These are phyloP conservation scores for Varanus salvator DNA, from an alignment of 2,113 vertebrate species.

Conservation along the genomic window DNA sequence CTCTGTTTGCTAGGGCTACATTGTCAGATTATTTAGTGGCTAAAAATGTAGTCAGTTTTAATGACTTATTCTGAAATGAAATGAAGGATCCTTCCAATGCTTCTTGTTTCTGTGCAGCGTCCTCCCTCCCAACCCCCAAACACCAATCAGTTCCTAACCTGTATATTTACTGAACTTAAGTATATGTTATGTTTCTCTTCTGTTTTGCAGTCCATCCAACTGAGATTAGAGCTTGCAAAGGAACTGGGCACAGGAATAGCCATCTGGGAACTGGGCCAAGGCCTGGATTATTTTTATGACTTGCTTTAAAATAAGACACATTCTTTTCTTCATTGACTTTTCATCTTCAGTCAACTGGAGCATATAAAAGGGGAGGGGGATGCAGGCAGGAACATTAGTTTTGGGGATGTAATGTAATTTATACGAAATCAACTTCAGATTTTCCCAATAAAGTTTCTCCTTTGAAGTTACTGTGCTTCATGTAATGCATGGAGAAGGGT, in stretches of 20 bases:
- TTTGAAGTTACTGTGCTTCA: constrained; percentile 43
- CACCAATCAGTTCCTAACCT: neutral
- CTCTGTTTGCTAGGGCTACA: constrained; percentile 44
- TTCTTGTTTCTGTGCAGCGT: neutral
- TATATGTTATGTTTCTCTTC: constrained; percentile 42
- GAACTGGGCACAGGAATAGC: constrained; percentile 94
- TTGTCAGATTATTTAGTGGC: constrained; percentile 53
- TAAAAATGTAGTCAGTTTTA: neutral
- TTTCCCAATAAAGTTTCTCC: constrained; percentile 64
- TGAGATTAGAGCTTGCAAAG: constrained; percentile 87
- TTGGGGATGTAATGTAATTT: constrained; percentile 48
- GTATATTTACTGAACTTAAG: constrained; percentile 23
- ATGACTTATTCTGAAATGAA: constrained; percentile 29
- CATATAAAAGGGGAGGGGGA: constrained; percentile 16
- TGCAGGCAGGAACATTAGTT: neutral
- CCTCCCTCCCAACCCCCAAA: neutral
- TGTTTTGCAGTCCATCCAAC: constrained; percentile 85
- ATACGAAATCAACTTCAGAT: constrained; percentile 31
- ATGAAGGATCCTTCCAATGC: neutral
- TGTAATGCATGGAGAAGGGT: constrained; percentile 21
- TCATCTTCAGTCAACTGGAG: constrained; percentile 28
- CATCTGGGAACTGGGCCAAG: constrained; percentile 98
- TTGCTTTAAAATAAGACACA: constrained; percentile 82
- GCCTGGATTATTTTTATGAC: constrained; percentile 98
- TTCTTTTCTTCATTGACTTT: constrained; percentile 47